phyloP scores from a whole-genome alignment of 2,113 vertebrate species.

The Zapornia atra region DNA sequence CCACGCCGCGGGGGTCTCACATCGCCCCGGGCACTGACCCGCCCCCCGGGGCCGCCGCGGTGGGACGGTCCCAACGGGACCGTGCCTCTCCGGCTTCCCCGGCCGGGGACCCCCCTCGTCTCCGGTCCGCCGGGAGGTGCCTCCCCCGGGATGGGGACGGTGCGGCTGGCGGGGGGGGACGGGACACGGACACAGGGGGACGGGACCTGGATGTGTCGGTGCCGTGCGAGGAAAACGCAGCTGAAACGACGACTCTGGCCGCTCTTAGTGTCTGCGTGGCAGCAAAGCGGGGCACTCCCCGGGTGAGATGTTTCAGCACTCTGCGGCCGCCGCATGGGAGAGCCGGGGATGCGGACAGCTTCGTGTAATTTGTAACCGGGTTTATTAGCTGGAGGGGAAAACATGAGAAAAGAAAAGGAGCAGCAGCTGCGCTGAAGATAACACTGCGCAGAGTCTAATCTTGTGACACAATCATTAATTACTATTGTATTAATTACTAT shows the following conservation, averaged over 20 bases:
- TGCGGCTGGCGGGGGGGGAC: not conserved
- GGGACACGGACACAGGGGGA: too few relatives aligned
- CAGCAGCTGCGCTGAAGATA: conserved; percentile 55
- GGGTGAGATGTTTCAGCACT: not conserved
- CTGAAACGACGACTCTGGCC: not conserved
- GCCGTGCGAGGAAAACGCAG: not conserved
- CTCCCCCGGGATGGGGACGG: not conserved
- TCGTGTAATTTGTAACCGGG: not conserved
- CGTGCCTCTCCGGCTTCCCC: not conserved
- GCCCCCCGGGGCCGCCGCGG: not conserved
- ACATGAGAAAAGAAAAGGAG: conserved; percentile 13
- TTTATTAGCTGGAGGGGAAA: conserved; percentile 45
- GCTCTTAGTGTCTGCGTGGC: not conserved
- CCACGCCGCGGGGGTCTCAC: not conserved
- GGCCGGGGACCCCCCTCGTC: not conserved
- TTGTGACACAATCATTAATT: conserved; percentile 65
- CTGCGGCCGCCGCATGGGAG: not conserved
- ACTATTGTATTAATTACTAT: conserved; percentile 59
- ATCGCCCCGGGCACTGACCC: not conserved
- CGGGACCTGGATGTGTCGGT: not conserved
- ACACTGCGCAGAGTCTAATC: conserved; percentile 20
- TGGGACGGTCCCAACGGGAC: not conserved
- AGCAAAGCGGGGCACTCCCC: not conserved
- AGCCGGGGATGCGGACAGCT: not conserved
- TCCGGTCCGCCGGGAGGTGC: not conserved